Evolutionary conservation across 2,113 vertebrate species (phyloP).

Genomic region (Macaca mulatta): DNA sequence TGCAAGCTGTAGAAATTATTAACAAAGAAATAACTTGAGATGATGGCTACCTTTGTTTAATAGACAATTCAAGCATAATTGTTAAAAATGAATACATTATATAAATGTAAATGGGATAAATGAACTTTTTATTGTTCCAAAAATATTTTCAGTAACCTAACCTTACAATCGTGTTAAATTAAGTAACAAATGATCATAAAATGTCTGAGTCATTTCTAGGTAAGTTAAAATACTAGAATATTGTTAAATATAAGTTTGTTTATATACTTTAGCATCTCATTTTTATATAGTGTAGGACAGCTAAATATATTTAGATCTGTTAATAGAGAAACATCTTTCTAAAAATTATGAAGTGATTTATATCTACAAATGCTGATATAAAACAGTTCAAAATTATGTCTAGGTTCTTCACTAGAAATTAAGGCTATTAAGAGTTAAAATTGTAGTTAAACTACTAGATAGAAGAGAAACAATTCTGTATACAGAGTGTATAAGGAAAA

Average conservation of each 20-base stretch:
- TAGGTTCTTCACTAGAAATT: neutral
- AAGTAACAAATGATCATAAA: neutral
- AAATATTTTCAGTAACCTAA: neutral
- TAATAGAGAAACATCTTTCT: neutral
- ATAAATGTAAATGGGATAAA: neutral
- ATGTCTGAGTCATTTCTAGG: neutral
- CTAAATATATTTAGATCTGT: neutral
- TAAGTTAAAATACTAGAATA: neutral
- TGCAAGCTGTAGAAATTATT: no score
- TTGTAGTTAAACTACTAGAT: neutral
- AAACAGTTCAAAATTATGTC: neutral
- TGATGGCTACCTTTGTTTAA: no score
- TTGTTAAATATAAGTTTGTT: neutral
- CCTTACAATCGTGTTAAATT: neutral
- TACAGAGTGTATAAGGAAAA: neutral
- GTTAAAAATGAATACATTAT: neutral
- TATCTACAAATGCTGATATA: neutral
- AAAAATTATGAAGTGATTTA: neutral
- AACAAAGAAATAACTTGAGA: no score
- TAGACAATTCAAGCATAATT: no score
- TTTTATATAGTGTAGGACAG: neutral
- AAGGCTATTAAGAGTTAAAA: neutral
- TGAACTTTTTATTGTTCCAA: neutral
- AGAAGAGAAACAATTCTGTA: neutral
- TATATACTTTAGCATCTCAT: neutral